Percentiles rank a stretch among this genome's conserved stretches.
phyloP scores from a whole-genome alignment of 2,888 invertebrate species.

The Diadegma fenestrale region DNA sequence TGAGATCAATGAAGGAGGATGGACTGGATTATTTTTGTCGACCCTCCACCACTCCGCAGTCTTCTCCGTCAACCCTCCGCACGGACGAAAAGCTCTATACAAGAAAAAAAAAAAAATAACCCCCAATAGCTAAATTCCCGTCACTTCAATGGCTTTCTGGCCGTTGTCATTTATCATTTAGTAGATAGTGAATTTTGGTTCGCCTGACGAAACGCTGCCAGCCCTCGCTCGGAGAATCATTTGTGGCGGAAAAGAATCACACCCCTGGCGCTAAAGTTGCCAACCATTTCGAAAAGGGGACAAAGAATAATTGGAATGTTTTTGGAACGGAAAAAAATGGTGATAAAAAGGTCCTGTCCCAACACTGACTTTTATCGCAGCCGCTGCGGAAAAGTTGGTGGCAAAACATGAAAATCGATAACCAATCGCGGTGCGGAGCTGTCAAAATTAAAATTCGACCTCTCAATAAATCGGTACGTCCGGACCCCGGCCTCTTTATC shows the following conservation, averaged over 20 bases:
- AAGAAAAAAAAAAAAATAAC: neutral
- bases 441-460: conserved; percentile 56
- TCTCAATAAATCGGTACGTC: conserved; percentile 51
- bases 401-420: conserved; percentile 13
- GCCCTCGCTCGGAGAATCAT: neutral
- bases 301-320: neutral
- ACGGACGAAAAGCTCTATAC: neutral
- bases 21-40: conserved; percentile 54
- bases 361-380: neutral
- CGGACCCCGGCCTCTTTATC: conserved; percentile 17
- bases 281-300: neutral
- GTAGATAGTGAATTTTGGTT: conserved; percentile 47
- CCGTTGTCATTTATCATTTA: conserved; percentile 55
- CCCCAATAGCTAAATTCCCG: conserved; percentile 16
- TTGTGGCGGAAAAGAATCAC: neutral
- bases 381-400: neutral
- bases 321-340: neutral
- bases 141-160: conserved; percentile 47
- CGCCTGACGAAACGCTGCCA: neutral
- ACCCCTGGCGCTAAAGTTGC: neutral
- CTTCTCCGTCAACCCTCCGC: conserved; percentile 23
- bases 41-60: conserved; percentile 18
- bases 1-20: conserved; percentile 49
- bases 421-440: conserved; percentile 2
- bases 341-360: neutral